Evolutionary conservation across 2,888 invertebrate genomes (phyloP).

Genomic region (Ceramica pisi): DNA sequence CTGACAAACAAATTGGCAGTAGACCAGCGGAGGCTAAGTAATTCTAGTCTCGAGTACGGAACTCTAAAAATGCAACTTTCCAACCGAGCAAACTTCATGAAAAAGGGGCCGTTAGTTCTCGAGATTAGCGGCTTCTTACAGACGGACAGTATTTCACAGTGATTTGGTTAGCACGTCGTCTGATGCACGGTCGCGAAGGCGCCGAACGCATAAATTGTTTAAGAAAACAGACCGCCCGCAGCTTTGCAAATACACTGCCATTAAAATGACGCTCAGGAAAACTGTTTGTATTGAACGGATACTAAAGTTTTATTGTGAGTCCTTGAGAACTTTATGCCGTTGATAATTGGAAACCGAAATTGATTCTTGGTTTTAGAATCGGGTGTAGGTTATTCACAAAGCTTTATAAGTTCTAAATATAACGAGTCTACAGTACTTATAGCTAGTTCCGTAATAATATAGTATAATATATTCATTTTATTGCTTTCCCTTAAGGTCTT

Average conservation of each 20-base stretch:
- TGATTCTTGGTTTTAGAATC: slow-evolving; percentile 27
- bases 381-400: slow-evolving; percentile 6
- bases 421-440: too few species aligned
- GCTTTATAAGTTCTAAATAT: slow-evolving; percentile 1
- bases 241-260: slow-evolving; percentile 64
- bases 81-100: slow-evolving; percentile 17
- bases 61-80: not conserved
- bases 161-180: slow-evolving; percentile 83
- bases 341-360: slow-evolving; percentile 32
- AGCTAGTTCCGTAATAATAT: not conserved
- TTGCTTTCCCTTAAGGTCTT: not conserved
- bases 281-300: slow-evolving; percentile 45
- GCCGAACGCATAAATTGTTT: slow-evolving; percentile 86
- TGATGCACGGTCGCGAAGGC: slow-evolving; percentile 77
- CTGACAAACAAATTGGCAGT: too few species aligned
- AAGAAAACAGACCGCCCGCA: slow-evolving; percentile 85
- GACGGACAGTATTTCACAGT: slow-evolving; percentile 38
- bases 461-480: not conserved
- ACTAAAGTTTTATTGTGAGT: slow-evolving; percentile 53
- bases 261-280: slow-evolving; percentile 73
- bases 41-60: not conserved
- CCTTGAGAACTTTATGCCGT: slow-evolving; percentile 42
- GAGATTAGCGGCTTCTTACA: slow-evolving; percentile 21
- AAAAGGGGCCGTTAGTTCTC: slow-evolving; percentile 24
- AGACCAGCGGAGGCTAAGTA: too few species aligned